Evolutionary conservation across 2,797 vertebrate species (phyloP).

Genomic region (Diplodus puntazzo): DNA sequence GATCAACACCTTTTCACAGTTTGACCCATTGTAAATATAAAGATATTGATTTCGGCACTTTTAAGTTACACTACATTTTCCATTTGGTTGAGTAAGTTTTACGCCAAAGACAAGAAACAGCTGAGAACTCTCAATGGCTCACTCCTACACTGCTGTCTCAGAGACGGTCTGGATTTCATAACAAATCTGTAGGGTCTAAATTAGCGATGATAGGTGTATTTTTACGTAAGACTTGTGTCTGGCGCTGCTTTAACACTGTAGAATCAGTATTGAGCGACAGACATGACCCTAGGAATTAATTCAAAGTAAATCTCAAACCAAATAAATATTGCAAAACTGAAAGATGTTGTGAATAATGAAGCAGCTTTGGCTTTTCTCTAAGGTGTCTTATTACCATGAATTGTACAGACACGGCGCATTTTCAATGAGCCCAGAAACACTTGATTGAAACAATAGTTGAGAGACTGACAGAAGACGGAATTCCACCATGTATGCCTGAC

Average conservation of each 20-base stretch:
- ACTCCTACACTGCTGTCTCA: background rate
- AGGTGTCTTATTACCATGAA: slow-evolving; percentile 40
- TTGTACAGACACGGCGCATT: slow-evolving; percentile 7
- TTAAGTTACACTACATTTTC: background rate
- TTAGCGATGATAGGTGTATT: slow-evolving; percentile 17
- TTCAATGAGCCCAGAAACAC: slow-evolving; percentile 4
- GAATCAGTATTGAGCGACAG: slow-evolving; percentile 7
- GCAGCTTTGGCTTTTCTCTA: slow-evolving; percentile 25
- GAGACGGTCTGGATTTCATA: slow-evolving; percentile 1
- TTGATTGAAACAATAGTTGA: slow-evolving; percentile 9
- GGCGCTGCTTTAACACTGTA: slow-evolving; percentile 9
- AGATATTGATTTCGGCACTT: background rate
- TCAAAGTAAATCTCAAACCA: slow-evolving; percentile 37
- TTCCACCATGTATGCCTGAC: background rate
- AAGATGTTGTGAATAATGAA: slow-evolving; percentile 42
- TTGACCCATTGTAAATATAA: background rate
- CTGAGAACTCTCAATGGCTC: background rate
- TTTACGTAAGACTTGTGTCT: background rate
- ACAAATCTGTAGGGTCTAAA: background rate
- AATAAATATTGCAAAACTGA: slow-evolving; percentile 50
- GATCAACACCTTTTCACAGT: background rate
- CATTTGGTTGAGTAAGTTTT: background rate
- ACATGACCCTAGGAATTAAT: slow-evolving; percentile 8
- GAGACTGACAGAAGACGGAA: background rate
- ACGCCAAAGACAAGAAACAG: background rate